Percentiles rank a stretch among this genome's conserved stretches.
Evolutionary conservation across 2,797 vertebrate genomes (phyloP).

Genomic region (Notolepis coatsorum): DNA sequence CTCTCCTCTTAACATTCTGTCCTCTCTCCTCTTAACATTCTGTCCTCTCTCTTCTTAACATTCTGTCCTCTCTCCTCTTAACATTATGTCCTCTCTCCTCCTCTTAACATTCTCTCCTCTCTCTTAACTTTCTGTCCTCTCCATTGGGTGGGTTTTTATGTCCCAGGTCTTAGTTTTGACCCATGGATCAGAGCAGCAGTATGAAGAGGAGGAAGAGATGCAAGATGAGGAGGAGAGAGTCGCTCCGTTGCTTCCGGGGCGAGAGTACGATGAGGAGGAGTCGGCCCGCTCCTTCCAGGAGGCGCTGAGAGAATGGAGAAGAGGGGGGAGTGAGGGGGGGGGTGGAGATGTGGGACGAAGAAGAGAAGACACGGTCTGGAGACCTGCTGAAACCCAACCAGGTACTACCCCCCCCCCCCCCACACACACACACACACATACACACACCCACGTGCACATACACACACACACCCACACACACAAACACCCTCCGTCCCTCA

Average conservation of each 20-base stretch:
- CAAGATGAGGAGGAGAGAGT: background rate
- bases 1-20: no score
- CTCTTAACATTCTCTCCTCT: no score
- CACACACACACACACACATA: background rate
- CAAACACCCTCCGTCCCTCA: no score
- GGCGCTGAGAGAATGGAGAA: slow-evolving; percentile 84
- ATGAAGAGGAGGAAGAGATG: slow-evolving; percentile 10
- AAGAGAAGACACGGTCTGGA: slow-evolving; percentile 1
- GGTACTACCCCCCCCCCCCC: slow-evolving; percentile 68
- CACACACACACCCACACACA: background rate
- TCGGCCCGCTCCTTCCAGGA: slow-evolving; percentile 86
- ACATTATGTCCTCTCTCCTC: no score
- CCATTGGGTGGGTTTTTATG: slow-evolving; percentile 35
- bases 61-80: no score
- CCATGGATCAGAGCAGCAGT: slow-evolving; percentile 35
- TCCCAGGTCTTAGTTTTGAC: slow-evolving; percentile 61
- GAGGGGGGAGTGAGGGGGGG: slow-evolving; percentile 41
- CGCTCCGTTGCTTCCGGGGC: slow-evolving; percentile 67
- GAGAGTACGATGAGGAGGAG: slow-evolving; percentile 81
- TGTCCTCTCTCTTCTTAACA: no score
- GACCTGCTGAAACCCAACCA: slow-evolving; percentile 46
- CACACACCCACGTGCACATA: slow-evolving; percentile 13
- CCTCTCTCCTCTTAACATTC: no score
- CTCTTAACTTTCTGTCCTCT: slow-evolving; percentile 2
- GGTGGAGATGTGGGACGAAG: slow-evolving; percentile 38